Conservation (phyloP, 2,888 invertebrate genomes). For the Pocota personata region DNA sequence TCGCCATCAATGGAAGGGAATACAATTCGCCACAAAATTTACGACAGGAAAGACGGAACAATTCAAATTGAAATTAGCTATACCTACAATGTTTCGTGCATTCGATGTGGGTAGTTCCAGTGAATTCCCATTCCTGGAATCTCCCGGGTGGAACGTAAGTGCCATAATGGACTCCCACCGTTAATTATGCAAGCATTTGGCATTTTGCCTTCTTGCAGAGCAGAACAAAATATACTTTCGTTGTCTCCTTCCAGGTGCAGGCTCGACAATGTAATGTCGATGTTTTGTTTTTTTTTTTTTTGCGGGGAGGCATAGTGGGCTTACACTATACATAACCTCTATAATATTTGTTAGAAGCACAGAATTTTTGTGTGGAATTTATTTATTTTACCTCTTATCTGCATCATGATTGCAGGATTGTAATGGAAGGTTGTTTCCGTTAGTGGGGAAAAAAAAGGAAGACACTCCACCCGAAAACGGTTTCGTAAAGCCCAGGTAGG, state of each 20-base stretch:
- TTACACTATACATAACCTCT: neutral
- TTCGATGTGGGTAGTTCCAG: constrained; percentile 18
- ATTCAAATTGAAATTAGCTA: constrained; percentile 63
- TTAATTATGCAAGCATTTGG: constrained; percentile 70
- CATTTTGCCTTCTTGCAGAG: constrained; percentile 49
- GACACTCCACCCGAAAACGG: constrained; percentile 15
- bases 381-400: constrained; percentile 60
- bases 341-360: neutral
- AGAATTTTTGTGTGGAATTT: constrained; percentile 36
- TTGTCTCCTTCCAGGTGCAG: constrained; percentile 33
- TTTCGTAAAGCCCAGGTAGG: constrained; percentile 53
- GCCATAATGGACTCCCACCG: constrained; percentile 60
- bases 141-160: constrained; percentile 43
- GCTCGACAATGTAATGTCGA: constrained; percentile 10
- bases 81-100: constrained; percentile 23
- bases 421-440: constrained; percentile 40
- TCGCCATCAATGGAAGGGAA: neutral
- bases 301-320: neutral
- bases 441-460: neutral
- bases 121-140: constrained; percentile 7
- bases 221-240: constrained; percentile 3
- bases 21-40: constrained; percentile 44
- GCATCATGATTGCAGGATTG: constrained; percentile 61
- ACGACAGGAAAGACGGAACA: constrained; percentile 60
- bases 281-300: neutral